Evolutionary conservation across 1,140 invertebrate genomes (phyloP).

Genomic region (Tetramorium alpestre): DNA sequence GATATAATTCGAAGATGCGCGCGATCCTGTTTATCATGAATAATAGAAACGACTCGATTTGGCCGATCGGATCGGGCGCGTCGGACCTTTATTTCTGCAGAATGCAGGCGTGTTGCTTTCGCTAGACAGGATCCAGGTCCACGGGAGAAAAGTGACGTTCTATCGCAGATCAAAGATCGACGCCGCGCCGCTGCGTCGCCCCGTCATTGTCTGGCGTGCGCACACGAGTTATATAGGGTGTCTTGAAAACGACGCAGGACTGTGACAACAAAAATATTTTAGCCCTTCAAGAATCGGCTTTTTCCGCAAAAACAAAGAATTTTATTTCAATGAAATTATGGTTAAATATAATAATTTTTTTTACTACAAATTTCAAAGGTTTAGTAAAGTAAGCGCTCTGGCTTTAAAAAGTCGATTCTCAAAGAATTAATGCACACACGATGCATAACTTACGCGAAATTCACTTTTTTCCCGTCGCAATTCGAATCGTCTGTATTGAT

Average conservation of each 20-base stretch:
- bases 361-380: too few species aligned
- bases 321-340: too few species aligned
- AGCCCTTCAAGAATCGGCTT: too few species aligned
- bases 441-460: background rate
- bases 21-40: conserved; percentile 49
- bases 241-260: background rate
- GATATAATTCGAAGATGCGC: conserved; percentile 12
- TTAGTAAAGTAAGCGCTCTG: too few species aligned
- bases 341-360: too few species aligned
- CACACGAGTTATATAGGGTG: conserved; percentile 57
- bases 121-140: conserved; percentile 50
- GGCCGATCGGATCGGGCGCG: conserved; percentile 23
- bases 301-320: too few species aligned
- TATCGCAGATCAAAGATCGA: conserved; percentile 71
- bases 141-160: conserved; percentile 64
- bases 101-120: conserved; percentile 66
- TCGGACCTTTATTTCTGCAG: conserved; percentile 69
- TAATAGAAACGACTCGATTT: conserved; percentile 60
- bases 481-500: background rate
- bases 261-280: background rate
- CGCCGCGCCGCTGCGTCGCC: conserved; percentile 50
- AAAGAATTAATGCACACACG: background rate
- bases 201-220: conserved; percentile 51
- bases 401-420: too few species aligned
- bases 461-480: background rate